Conservation (phyloP, 1,140 invertebrate species). For the Bombus haemorrhoidalis region DNA sequence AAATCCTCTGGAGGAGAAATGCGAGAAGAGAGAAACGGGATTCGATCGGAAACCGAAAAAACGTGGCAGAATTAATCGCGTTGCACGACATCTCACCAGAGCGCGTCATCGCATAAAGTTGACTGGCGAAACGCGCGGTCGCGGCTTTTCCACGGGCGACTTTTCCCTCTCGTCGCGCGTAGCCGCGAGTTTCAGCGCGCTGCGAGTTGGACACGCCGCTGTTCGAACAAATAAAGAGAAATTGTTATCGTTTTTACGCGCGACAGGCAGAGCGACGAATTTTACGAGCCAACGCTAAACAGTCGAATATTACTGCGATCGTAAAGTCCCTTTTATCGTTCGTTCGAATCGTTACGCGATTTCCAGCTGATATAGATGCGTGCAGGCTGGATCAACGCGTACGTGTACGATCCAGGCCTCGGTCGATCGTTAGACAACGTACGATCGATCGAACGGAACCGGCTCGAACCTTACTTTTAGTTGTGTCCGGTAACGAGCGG, state of each 20-base stretch:
- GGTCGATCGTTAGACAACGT: constrained; percentile 35
- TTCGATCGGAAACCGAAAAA: no score
- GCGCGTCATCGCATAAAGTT: neutral
- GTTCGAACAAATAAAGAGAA: constrained; percentile 30
- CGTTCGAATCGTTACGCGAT: constrained; percentile 67
- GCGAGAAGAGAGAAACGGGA: no score
- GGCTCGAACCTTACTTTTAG: constrained; percentile 38
- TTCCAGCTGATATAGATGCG: constrained; percentile 51
- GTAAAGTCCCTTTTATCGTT: constrained; percentile 71
- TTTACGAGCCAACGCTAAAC: constrained; percentile 70
- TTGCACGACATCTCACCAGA: neutral
- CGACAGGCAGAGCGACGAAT: constrained; percentile 66
- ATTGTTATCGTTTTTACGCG: constrained; percentile 70
- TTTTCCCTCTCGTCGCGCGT: neutral
- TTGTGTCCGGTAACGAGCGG: constrained; percentile 30
- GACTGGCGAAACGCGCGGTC: constrained; percentile 4
- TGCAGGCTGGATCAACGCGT: neutral
- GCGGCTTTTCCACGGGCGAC: constrained; percentile 37
- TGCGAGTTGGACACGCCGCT: neutral
- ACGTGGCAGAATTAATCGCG: neutral
- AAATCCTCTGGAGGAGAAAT: no score
- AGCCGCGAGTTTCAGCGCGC: constrained; percentile 41
- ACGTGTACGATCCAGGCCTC: neutral
- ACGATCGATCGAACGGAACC: constrained; percentile 38
- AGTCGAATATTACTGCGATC: constrained; percentile 69